phyloP scores from a whole-genome alignment of 2,888 invertebrate genomes.

The Venustoraphidia nigricollis region DNA sequence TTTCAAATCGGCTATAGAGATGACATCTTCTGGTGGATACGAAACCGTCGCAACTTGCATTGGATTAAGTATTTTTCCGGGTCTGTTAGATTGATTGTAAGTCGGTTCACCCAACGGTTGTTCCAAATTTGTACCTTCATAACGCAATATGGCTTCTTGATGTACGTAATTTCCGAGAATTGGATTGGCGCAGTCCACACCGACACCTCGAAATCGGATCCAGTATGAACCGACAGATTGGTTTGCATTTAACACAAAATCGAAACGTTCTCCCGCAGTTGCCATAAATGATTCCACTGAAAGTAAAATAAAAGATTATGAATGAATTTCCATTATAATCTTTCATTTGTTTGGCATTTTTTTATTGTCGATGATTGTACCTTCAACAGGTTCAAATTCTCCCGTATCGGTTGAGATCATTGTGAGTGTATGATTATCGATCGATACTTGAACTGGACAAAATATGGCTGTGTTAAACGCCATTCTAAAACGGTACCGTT shows the following conservation, averaged over 20 bases:
- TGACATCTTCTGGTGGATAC: conserved; percentile 14
- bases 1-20: conserved; percentile 15
- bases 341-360: no score
- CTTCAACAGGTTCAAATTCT: conserved; percentile 18
- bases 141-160: conserved; percentile 38
- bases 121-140: conserved; percentile 43
- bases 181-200: conserved; percentile 23
- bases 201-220: conserved; percentile 27
- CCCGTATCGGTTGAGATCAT: conserved; percentile 24
- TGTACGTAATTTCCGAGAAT: conserved; percentile 10
- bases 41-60: conserved; percentile 11
- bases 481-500: conserved; percentile 22
- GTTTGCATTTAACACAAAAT: conserved; percentile 27
- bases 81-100: conserved; percentile 15
- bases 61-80: conserved; percentile 20
- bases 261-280: conserved; percentile 32
- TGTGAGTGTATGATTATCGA: conserved; percentile 23
- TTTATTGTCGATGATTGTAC: no score
- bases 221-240: conserved; percentile 26
- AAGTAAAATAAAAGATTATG: not conserved
- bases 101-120: conserved; percentile 10
- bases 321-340: not conserved
- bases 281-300: conserved; percentile 24
- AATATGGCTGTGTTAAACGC: conserved; percentile 24
- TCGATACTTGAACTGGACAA: conserved; percentile 25